Percentiles rank a stretch among this genome's conserved stretches.
These are phyloP conservation scores for Xanthostigma xanthostigma DNA, from an alignment of 2,888 invertebrate species.

Conservation along the genomic window DNA sequence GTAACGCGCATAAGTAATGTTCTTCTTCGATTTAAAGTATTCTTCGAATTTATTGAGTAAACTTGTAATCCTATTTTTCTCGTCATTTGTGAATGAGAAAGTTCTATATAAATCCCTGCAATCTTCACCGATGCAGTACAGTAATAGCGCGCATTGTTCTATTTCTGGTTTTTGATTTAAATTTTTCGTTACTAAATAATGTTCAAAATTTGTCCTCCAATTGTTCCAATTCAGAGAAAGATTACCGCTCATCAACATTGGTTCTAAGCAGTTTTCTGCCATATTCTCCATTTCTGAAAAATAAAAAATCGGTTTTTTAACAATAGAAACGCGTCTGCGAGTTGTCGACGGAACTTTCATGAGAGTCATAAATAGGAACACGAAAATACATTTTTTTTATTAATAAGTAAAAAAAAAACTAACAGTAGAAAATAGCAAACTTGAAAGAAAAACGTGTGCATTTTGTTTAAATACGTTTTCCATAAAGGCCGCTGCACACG, in stretches of 20 bases:
- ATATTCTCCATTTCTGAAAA: too few species aligned
- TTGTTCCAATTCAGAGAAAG: constrained; percentile 14
- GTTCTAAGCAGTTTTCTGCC: too few species aligned
- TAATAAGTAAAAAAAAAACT: too few species aligned
- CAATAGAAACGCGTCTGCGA: too few species aligned
- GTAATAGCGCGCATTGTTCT: constrained; percentile 14
- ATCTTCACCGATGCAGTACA: constrained; percentile 15
- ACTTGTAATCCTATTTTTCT: constrained; percentile 10
- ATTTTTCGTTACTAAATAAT: constrained; percentile 13
- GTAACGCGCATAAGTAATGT: constrained; percentile 12
- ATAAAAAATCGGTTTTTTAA: too few species aligned
- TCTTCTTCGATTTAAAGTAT: constrained; percentile 14
- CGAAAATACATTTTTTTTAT: too few species aligned
- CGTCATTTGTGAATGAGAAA: constrained; percentile 11
- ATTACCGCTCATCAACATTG: constrained; percentile 9
- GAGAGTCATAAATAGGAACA: too few species aligned
- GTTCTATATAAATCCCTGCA: constrained; percentile 14
- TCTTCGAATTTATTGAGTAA: constrained; percentile 14
- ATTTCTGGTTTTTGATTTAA: constrained; percentile 12
- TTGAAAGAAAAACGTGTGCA: too few species aligned
- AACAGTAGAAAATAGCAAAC: too few species aligned
- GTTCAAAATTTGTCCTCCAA: constrained; percentile 12
- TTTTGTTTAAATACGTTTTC: too few species aligned
- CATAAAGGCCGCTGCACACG: too few species aligned
- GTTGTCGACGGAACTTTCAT: too few species aligned